phyloP scores from a whole-genome alignment of 1,140 invertebrate species.

The Aphaenogaster rudis region DNA sequence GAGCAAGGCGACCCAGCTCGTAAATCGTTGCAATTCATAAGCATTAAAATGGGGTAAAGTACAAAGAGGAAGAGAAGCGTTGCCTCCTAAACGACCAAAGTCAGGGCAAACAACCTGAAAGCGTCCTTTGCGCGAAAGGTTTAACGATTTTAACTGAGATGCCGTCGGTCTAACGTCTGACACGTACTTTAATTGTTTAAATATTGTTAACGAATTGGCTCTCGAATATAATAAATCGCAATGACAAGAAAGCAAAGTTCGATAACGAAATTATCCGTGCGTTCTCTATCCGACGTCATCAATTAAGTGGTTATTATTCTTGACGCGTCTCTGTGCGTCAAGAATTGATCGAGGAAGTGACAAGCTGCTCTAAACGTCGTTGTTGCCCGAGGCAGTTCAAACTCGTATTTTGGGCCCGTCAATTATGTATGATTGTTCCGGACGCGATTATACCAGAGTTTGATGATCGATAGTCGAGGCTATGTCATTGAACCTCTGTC shows the following conservation, averaged over 20 bases:
- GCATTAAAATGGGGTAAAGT: constrained; percentile 55
- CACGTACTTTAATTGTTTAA: constrained; percentile 8
- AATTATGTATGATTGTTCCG: constrained; percentile 18
- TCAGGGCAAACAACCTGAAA: constrained; percentile 46
- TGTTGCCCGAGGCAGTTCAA: constrained; percentile 37
- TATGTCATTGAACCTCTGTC: constrained; percentile 42
- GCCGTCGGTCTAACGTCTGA: neutral
- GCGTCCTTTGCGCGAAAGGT: constrained; percentile 15
- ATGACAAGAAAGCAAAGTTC: neutral
- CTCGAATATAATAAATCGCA: neutral
- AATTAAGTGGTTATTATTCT: constrained; percentile 14
- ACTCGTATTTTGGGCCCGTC: neutral
- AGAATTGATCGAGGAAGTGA: constrained; percentile 50
- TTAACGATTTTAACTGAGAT: constrained; percentile 26
- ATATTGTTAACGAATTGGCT: constrained; percentile 3
- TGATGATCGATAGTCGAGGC: constrained; percentile 46
- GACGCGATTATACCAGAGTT: neutral
- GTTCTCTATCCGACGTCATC: neutral
- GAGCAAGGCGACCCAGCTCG: constrained; percentile 49
- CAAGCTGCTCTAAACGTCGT: neutral
- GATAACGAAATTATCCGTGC: neutral
- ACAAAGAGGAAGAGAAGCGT: constrained; percentile 46
- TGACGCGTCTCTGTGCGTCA: neutral
- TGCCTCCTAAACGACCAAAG: constrained; percentile 46
- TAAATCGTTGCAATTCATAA: constrained; percentile 53